Percentiles rank a stretch among this genome's conserved stretches.
Evolutionary conservation across 2,797 vertebrate species (phyloP).

Genomic region (Acanthis flammea): DNA sequence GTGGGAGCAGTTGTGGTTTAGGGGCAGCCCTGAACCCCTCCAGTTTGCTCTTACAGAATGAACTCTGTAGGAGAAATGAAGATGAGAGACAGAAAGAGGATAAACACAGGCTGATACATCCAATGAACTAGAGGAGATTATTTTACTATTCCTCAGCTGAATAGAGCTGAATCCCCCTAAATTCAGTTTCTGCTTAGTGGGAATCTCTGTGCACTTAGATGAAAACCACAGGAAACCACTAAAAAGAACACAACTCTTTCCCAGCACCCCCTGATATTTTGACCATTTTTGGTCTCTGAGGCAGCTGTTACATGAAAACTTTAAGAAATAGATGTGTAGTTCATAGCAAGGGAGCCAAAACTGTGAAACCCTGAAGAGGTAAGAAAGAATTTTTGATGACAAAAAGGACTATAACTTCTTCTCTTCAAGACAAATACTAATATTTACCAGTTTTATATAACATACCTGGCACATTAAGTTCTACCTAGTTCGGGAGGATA

Average conservation of each 20-base stretch:
- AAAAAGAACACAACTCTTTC: neutral
- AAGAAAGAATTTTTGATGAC: neutral
- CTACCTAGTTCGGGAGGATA: neutral
- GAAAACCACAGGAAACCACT: neutral
- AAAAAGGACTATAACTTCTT: neutral
- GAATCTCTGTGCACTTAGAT: conserved; percentile 7
- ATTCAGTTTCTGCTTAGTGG: neutral
- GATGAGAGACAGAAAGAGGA: neutral
- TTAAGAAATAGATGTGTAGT: neutral
- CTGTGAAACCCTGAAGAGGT: neutral
- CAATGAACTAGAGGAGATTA: neutral
- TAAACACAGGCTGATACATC: neutral
- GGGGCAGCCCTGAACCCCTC: neutral
- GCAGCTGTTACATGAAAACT: neutral
- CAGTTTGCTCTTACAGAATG: neutral
- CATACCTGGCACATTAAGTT: neutral
- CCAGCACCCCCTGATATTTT: neutral
- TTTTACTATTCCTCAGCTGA: neutral
- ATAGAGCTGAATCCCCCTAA: neutral
- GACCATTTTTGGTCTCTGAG: neutral
- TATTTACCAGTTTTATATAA: neutral
- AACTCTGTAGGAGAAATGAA: neutral
- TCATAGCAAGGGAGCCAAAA: neutral
- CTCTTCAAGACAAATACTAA: neutral
- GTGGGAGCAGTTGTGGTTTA: neutral